These are phyloP conservation scores for crab-eating macaque (Macaca fascicularis) DNA, from an alignment of 2,113 vertebrate species.

Conservation along the genomic window DNA sequence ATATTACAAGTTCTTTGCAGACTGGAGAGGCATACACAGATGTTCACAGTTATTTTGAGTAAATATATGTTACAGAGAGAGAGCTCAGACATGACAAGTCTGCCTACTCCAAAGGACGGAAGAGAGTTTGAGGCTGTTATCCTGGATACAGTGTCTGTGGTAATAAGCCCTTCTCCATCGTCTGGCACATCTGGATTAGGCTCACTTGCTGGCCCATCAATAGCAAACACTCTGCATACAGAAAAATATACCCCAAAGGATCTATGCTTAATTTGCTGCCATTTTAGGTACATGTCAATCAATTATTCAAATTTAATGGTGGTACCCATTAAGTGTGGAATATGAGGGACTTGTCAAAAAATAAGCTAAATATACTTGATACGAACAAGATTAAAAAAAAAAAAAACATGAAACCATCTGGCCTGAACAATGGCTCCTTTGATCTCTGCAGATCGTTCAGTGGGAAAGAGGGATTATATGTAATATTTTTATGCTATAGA, in stretches of 20 bases:
- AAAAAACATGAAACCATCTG: not conserved
- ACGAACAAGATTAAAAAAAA: not conserved
- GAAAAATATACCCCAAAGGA: not conserved
- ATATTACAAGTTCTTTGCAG: not conserved
- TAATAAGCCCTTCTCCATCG: not conserved
- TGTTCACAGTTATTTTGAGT: constrained; percentile 2
- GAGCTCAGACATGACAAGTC: not conserved
- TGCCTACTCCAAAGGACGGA: not conserved
- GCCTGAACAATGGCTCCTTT: constrained; percentile 6
- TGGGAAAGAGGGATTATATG: not conserved
- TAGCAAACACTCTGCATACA: not conserved
- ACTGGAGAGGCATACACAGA: not conserved
- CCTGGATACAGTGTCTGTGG: not conserved
- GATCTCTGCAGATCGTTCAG: constrained; percentile 12
- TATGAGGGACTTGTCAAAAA: not conserved
- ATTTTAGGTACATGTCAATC: not conserved
- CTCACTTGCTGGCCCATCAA: not conserved
- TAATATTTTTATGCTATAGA: not conserved
- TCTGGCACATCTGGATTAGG: not conserved
- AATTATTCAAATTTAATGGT: not conserved
- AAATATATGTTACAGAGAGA: not conserved
- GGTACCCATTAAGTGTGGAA: not conserved
- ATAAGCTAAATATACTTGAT: not conserved
- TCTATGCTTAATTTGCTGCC: not conserved
- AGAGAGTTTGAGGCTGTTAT: not conserved